Evolutionary conservation across 2,113 vertebrate species (phyloP).

Genomic region (Bubo blakistoni): DNA sequence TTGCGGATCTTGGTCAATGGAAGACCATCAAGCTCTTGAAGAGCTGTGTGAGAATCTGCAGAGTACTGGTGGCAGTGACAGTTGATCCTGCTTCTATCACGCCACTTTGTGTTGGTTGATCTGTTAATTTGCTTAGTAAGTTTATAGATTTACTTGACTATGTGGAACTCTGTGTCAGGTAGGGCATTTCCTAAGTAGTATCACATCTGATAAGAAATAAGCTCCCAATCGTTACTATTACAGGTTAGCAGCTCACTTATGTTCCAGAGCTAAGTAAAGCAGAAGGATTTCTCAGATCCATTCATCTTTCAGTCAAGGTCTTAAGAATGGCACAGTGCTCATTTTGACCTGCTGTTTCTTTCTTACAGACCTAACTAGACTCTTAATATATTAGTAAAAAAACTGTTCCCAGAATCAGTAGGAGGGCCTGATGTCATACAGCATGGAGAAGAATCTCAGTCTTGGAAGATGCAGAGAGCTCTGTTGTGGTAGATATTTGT

Average conservation of each 20-base stretch:
- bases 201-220: not conserved
- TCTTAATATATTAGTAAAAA: not conserved
- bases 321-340: not conserved
- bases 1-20: not conserved
- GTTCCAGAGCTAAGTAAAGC: not conserved
- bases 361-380: not conserved
- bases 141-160: not conserved
- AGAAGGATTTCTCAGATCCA: not conserved
- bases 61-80: not conserved
- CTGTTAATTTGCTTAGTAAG: not conserved
- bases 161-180: accelerated
- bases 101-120: not conserved
- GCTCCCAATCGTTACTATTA: not conserved
- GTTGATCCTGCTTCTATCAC: not conserved
- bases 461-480: not conserved
- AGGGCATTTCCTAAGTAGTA: not conserved
- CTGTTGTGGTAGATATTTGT: not conserved
- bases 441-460: not conserved
- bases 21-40: not conserved
- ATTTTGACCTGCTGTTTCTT: not conserved
- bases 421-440: not conserved
- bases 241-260: not conserved
- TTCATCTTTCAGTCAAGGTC: not conserved
- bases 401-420: not conserved
- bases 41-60: not conserved